These are phyloP conservation scores for Gobius niger DNA, from an alignment of 2,113 vertebrate genomes.

Conservation along the genomic window DNA sequence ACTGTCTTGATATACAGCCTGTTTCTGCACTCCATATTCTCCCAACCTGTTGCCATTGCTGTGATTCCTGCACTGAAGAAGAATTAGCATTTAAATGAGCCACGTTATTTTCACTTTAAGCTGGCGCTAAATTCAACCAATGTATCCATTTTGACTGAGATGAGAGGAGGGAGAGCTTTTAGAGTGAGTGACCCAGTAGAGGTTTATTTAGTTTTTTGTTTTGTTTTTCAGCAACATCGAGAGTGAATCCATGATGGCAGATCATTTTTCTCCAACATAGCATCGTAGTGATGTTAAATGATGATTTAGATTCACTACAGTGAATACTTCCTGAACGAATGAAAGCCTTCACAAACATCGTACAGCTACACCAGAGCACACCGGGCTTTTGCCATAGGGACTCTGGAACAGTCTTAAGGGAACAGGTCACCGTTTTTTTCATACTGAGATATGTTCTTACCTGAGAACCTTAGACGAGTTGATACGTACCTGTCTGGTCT, in stretches of 20 bases:
- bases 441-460: too few species aligned
- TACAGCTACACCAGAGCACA: too few species aligned
- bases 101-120: slow-evolving; percentile 65
- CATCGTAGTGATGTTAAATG: too few species aligned
- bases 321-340: too few species aligned
- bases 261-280: too few species aligned
- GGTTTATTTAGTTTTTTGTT: slow-evolving; percentile 49
- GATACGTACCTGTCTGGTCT: too few species aligned
- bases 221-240: slow-evolving; percentile 31
- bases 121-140: slow-evolving; percentile 55
- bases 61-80: slow-evolving; percentile 58
- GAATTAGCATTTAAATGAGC: slow-evolving; percentile 74
- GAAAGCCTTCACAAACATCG: too few species aligned
- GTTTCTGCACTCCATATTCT: slow-evolving; percentile 47
- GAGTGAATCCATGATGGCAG: slow-evolving; percentile 12
- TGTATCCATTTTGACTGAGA: slow-evolving; percentile 52
- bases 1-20: slow-evolving; percentile 54
- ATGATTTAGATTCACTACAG: too few species aligned
- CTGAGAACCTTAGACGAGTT: too few species aligned
- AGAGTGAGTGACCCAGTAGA: slow-evolving; percentile 65
- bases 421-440: too few species aligned
- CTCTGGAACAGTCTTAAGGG: too few species aligned
- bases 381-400: too few species aligned
- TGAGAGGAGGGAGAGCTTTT: slow-evolving; percentile 53
- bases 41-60: slow-evolving; percentile 61